Percentiles rank a stretch among this genome's conserved stretches.
phyloP scores from a whole-genome alignment of 2,797 vertebrate species.

The Chloroceryle amazona region DNA sequence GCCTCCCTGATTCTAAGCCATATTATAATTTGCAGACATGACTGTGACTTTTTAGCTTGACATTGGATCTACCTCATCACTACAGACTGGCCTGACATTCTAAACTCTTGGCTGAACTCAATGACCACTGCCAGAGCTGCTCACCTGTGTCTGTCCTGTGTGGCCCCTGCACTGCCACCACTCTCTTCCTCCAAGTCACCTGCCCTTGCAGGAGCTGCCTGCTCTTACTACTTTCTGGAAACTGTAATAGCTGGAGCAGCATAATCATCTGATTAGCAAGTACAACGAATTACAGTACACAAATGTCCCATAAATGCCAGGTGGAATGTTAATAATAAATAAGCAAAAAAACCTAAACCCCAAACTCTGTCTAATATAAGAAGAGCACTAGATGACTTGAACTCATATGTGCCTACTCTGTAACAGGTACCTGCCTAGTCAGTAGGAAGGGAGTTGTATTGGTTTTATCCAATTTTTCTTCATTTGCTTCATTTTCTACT shows the following conservation, averaged over 20 bases:
- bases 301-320: background rate
- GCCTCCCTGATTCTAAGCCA: fast-evolving
- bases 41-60: background rate
- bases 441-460: background rate
- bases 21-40: background rate
- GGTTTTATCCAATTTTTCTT: background rate
- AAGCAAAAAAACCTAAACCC: background rate
- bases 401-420: background rate
- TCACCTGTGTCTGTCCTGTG: fast-evolving
- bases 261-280: background rate
- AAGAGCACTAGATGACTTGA: background rate
- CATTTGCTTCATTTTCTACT: background rate
- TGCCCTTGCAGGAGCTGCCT: background rate
- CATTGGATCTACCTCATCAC: background rate
- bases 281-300: background rate
- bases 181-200: background rate
- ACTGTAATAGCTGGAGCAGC: background rate
- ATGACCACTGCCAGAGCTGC: background rate
- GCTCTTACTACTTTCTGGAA: background rate
- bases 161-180: background rate
- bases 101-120: background rate
- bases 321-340: constrained; percentile 1
- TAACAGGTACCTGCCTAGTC: background rate
- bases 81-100: background rate
- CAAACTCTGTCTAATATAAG: background rate